A percentile compares a stretch with the other conserved stretches of the same genome.
phyloP scores from a whole-genome alignment of 2,113 vertebrate genomes.

The Lutjanus erythropterus region DNA sequence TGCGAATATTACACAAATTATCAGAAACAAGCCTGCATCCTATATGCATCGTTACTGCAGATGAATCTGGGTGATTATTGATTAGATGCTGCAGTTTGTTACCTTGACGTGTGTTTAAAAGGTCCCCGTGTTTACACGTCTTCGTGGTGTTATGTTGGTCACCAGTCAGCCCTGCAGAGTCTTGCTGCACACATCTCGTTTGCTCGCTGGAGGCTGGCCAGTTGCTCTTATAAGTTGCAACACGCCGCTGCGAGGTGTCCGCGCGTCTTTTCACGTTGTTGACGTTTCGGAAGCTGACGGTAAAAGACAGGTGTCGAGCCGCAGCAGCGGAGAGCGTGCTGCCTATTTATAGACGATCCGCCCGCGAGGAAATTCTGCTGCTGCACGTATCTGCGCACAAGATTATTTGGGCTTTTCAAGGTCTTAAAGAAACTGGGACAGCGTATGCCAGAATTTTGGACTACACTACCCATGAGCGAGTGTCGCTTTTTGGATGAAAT shows the following conservation, averaged over 20 bases:
- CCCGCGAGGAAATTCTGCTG: not conserved
- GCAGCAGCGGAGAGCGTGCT: not conserved
- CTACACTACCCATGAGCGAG: constrained; percentile 68
- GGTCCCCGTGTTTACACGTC: constrained; percentile 27
- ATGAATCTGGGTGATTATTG: not conserved
- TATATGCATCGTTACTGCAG: not conserved
- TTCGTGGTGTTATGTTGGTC: constrained; percentile 13
- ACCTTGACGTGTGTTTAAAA: constrained; percentile 32
- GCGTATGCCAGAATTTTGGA: constrained; percentile 60
- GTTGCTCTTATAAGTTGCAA: constrained; percentile 16
- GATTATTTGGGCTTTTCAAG: constrained; percentile 54
- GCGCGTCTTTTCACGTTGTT: constrained; percentile 26
- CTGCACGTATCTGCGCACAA: constrained; percentile 22
- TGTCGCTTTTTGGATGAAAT: not conserved
- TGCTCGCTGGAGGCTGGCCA: constrained; percentile 5
- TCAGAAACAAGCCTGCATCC: not conserved
- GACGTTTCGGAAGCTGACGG: constrained; percentile 7
- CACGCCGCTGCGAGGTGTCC: constrained; percentile 5
- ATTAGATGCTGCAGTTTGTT: not conserved
- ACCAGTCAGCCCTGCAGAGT: constrained; percentile 34
- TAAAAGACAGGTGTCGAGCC: constrained; percentile 22
- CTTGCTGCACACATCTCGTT: constrained; percentile 39
- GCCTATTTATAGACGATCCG: constrained; percentile 36
- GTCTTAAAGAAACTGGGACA: constrained; percentile 57
- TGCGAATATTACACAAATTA: not conserved